phyloP scores from a whole-genome alignment of 2,888 invertebrate species.

The Ophion ventricosus region DNA sequence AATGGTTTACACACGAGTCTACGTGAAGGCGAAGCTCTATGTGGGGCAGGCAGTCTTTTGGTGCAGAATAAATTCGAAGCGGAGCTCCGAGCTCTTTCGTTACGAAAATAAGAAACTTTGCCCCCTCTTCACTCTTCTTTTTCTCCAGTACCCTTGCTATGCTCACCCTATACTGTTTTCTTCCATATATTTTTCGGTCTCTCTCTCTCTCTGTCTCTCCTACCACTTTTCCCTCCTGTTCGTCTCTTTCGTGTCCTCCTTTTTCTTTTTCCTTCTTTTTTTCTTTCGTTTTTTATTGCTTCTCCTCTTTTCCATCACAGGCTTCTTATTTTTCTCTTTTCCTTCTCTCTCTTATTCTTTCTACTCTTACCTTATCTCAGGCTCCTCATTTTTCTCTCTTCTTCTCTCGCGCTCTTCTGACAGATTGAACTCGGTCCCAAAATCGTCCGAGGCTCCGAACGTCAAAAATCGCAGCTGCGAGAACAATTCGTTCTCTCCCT shows the following conservation, averaged over 20 bases:
- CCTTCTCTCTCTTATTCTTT: too few relatives aligned
- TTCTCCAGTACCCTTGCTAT: slow-evolving; percentile 20
- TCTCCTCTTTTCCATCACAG: not conserved
- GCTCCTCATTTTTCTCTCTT: too few relatives aligned
- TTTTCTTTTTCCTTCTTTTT: not conserved
- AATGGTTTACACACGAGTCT: slow-evolving; percentile 13
- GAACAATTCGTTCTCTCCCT: not conserved
- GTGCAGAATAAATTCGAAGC: slow-evolving; percentile 47
- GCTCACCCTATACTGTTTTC: slow-evolving; percentile 34
- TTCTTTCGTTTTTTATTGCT: not conserved
- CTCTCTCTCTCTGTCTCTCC: not conserved
- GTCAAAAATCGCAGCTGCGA: not conserved
- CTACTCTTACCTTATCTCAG: not conserved
- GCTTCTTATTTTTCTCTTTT: too few relatives aligned
- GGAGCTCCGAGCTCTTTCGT: slow-evolving; percentile 36
- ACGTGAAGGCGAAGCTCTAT: slow-evolving; percentile 1
- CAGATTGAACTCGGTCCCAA: too few relatives aligned
- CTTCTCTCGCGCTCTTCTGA: too few relatives aligned
- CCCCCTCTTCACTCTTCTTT: slow-evolving; percentile 48
- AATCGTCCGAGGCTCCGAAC: too few relatives aligned
- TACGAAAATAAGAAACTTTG: slow-evolving; percentile 66
- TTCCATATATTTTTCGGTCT: slow-evolving; percentile 28
- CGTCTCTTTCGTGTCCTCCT: not conserved
- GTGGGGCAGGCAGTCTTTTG: slow-evolving; percentile 35
- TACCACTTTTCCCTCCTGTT: not conserved